phyloP scores from a whole-genome alignment of 2,797 vertebrate genomes.

The Neomorphus geoffroyi region DNA sequence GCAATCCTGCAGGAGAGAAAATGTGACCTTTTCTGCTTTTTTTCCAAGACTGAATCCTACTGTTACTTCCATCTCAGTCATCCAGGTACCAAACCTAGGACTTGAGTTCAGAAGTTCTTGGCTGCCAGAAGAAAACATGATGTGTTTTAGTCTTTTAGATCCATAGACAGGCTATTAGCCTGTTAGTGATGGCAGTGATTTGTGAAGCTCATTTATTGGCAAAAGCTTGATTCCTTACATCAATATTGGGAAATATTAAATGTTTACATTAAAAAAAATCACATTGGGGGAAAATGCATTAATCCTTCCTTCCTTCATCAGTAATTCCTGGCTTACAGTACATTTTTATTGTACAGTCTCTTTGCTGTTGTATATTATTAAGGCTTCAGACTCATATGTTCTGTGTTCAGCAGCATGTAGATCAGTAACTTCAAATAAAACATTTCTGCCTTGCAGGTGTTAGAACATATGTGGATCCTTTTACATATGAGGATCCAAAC shows the following conservation, averaged over 20 bases:
- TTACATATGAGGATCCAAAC: slow-evolving; percentile 98
- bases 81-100: background rate
- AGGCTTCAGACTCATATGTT: slow-evolving; percentile 58
- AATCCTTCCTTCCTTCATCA: slow-evolving; percentile 28
- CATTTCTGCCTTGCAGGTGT: slow-evolving; percentile 83
- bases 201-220: background rate
- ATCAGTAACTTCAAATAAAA: slow-evolving; percentile 50
- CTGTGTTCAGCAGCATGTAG: slow-evolving; percentile 62
- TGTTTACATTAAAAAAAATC: background rate
- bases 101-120: background rate
- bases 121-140: background rate
- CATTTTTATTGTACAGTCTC: slow-evolving; percentile 41
- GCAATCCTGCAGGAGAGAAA: background rate
- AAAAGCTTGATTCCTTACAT: background rate
- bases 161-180: background rate
- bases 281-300: background rate
- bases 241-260: background rate
- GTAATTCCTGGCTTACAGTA: slow-evolving; percentile 45
- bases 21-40: background rate
- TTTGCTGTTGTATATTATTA: slow-evolving; percentile 63
- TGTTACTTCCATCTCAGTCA: background rate
- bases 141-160: background rate
- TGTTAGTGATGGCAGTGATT: background rate
- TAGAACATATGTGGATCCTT: slow-evolving; percentile 96
- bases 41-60: background rate